These are phyloP conservation scores for Psephotus haematonotus DNA, from an alignment of 2,113 vertebrate species.

Conservation along the genomic window DNA sequence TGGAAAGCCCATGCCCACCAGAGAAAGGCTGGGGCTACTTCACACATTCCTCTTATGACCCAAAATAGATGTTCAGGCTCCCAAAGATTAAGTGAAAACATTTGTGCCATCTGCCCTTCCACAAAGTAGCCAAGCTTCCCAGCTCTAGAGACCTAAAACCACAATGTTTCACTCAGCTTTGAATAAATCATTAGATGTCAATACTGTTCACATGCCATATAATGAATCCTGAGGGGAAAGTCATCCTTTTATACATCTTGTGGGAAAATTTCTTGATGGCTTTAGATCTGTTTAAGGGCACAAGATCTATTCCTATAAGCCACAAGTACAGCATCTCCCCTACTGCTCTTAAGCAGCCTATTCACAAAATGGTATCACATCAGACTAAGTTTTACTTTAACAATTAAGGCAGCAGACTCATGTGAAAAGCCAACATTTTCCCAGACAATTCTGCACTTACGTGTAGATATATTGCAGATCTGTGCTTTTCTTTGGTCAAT, in stretches of 20 bases:
- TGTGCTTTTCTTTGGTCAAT: neutral
- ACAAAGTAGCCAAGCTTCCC: neutral
- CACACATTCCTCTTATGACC: neutral
- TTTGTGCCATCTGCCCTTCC: neutral
- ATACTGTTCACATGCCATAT: neutral
- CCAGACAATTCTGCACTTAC: neutral
- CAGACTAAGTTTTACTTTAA: neutral
- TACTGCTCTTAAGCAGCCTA: neutral
- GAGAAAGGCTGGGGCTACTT: neutral
- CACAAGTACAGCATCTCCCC: neutral
- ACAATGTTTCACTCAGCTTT: neutral
- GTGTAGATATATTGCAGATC: neutral
- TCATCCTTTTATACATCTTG: neutral
- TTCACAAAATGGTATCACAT: neutral
- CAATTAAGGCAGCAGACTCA: neutral
- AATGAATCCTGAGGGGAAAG: constrained; percentile 30
- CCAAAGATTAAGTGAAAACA: constrained; percentile 13
- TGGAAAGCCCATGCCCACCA: neutral
- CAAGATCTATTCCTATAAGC: neutral
- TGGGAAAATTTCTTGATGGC: constrained; percentile 12
- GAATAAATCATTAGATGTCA: neutral
- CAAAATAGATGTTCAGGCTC: neutral
- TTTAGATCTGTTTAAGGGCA: constrained; percentile 11
- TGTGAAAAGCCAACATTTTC: neutral
- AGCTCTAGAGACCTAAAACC: neutral